Evolutionary conservation across 2,888 invertebrate genomes (phyloP).

Genomic region (Orthosia incerta): DNA sequence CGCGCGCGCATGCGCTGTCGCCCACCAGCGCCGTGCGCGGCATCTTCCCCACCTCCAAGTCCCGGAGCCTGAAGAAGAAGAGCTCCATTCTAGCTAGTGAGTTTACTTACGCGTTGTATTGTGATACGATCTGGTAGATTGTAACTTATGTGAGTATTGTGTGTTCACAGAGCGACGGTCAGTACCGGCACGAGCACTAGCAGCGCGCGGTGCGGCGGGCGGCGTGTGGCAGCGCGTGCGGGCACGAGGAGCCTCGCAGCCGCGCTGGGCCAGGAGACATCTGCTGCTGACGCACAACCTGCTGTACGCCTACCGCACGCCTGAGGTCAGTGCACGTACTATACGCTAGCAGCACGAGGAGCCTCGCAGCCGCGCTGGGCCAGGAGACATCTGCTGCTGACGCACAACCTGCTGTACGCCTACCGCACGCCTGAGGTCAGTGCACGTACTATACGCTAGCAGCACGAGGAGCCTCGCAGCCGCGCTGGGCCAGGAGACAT

Average conservation of each 20-base stretch:
- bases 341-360: neutral
- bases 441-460: too few relatives aligned
- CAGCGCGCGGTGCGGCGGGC: slow-evolving; percentile 77
- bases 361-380: slow-evolving; percentile 1
- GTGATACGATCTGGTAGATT: neutral
- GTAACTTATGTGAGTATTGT: neutral
- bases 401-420: slow-evolving; percentile 82
- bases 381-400: slow-evolving; percentile 77
- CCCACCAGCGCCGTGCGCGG: slow-evolving; percentile 90
- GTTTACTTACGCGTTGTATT: neutral
- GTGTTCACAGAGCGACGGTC: slow-evolving; percentile 75
- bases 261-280: slow-evolving; percentile 74
- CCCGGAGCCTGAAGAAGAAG: slow-evolving; percentile 93
- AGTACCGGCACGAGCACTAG: slow-evolving; percentile 75
- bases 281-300: slow-evolving; percentile 42
- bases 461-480: slow-evolving; percentile 45
- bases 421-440: slow-evolving; percentile 74
- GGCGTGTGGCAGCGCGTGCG: slow-evolving; percentile 79
- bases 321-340: slow-evolving; percentile 22
- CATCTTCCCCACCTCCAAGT: slow-evolving; percentile 91
- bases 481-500: slow-evolving; percentile 72
- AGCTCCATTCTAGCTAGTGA: slow-evolving; percentile 94
- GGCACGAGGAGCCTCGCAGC: slow-evolving; percentile 52
- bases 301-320: slow-evolving; percentile 38
- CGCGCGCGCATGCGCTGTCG: slow-evolving; percentile 74